Evolutionary conservation across 2,113 vertebrate genomes (phyloP), one percentile per base, ranked within the genome.

Genomic region (Xiphophorus hellerii): DNA sequence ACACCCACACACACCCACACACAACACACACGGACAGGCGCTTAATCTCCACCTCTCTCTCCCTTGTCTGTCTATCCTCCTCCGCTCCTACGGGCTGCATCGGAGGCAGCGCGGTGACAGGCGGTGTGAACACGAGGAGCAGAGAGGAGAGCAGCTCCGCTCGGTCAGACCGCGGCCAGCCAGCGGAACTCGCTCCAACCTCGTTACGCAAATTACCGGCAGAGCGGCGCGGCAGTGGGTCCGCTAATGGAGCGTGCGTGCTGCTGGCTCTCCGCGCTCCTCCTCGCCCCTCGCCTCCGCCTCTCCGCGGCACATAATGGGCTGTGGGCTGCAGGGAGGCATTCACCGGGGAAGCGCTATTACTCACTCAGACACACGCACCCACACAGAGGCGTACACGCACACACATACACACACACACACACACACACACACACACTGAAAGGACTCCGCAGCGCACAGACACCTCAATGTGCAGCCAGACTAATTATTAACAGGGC

Each of bases 161-260:
- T 81, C 84, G 66, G 76, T 77, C 76, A 89, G 84, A 84, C 84
- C 78, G 77, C 75, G 81, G 83, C 85, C 65, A 44, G 65, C 65
- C 71, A 71, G 71, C 74, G 61, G 85, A 80, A 77, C 86, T 82
- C 90, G 82, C 85, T 91, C 81, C 89, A 77, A 85, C 87, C 91
- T 93, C 87, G 92, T 93, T 92, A 92, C 88, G 90, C 92, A 94
- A 93, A 94, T 94, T 90, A 94, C 84, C 89, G 89, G 86, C 89
- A 65, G 87, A 91, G 89, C 85, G 87, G 87, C 91, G 84, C 89
- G 89, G 92, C 92, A 90, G 91, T 91, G 86, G 84, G 85, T 90
- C 91, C 85, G 88, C 75, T 93, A 92, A 93, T 94, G 92, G 92
- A 93, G 91, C 90, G 90, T 92, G 88, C 75, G 88, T 87, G 90